Evolutionary conservation across 2,113 vertebrate species (phyloP).

Genomic region (Anarhynchus alexandrinus): DNA sequence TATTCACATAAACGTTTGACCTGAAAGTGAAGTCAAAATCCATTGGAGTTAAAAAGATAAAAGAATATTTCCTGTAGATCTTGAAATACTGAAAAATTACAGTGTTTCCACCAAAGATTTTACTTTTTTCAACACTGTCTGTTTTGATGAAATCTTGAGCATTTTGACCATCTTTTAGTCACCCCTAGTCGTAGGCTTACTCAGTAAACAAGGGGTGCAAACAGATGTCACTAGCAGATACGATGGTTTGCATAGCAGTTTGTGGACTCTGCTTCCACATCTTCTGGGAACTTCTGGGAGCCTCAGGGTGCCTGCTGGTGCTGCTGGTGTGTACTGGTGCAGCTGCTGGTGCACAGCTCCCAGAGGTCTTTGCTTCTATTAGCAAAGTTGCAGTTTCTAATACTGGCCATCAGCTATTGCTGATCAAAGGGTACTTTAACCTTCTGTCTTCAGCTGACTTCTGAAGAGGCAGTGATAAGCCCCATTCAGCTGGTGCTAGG

Average conservation of each 20-base stretch:
- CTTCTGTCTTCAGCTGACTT: neutral
- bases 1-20: neutral
- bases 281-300: neutral
- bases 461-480: neutral
- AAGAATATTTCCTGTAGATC: neutral
- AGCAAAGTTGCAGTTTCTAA: neutral
- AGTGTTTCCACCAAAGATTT: neutral
- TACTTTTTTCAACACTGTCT: neutral
- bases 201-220: fast-evolving
- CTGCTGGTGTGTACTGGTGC: neutral
- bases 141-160: neutral
- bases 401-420: neutral
- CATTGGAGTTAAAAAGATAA: neutral
- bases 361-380: neutral
- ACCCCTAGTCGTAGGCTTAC: neutral
- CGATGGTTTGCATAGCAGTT: fast-evolving
- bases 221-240: neutral
- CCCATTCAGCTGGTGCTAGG: fast-evolving
- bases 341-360: neutral
- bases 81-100: neutral
- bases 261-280: neutral
- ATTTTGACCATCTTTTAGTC: neutral
- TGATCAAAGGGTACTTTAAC: neutral
- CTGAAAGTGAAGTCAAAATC: neutral
- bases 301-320: neutral